Evolutionary conservation across 2,113 vertebrate genomes (phyloP).

Genomic region (Ibidorhyncha struthersii): DNA sequence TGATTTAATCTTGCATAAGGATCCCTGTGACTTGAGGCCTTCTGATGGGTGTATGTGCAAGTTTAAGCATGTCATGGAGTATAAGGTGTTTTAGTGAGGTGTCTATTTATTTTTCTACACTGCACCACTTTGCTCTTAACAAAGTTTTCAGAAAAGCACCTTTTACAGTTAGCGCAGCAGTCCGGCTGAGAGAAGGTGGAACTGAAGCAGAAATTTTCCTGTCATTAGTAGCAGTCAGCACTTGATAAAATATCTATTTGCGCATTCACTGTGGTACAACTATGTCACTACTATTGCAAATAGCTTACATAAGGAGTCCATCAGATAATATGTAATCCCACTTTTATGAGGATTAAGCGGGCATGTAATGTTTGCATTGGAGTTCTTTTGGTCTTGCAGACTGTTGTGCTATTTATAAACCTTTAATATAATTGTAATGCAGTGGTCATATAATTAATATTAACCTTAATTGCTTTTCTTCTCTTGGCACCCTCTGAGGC

Average conservation of each 20-base stretch:
- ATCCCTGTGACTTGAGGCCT: not conserved
- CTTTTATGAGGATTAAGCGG: not conserved
- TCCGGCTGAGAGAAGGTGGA: not conserved
- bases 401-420: constrained; percentile 21
- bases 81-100: not conserved
- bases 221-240: not conserved
- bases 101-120: not conserved
- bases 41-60: not conserved
- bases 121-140: not conserved
- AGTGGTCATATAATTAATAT: not conserved
- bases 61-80: not conserved
- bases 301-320: not conserved
- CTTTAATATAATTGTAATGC: not conserved
- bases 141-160: not conserved
- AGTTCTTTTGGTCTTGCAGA: not conserved
- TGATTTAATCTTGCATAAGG: not conserved
- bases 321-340: not conserved
- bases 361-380: not conserved
- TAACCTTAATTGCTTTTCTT: not conserved
- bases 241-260: constrained; percentile 4
- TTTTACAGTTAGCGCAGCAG: not conserved
- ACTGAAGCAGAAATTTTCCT: not conserved
- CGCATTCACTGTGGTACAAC: not conserved
- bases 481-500: not conserved
- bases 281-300: rapidly evolving